phyloP scores from a whole-genome alignment of 2,113 vertebrate species.

The Campylorhamphus procurvoides region DNA sequence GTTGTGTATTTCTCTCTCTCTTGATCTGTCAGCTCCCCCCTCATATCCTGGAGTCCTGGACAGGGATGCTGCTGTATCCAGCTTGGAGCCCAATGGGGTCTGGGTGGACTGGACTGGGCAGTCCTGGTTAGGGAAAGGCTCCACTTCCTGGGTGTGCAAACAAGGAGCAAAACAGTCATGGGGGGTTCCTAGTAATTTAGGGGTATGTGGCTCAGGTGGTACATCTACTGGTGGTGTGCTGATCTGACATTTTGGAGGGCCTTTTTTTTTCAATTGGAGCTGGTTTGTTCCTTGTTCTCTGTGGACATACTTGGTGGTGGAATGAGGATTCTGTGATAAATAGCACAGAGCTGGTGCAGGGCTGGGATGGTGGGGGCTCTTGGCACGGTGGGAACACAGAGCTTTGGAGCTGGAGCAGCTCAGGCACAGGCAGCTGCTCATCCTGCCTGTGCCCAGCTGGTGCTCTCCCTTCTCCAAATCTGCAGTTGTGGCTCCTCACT shows the following conservation, averaged over 20 bases:
- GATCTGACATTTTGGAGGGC: background rate
- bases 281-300: background rate
- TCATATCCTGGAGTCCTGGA: background rate
- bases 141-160: background rate
- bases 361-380: background rate
- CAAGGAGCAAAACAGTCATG: accelerated
- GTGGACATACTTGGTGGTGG: accelerated
- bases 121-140: background rate
- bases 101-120: background rate
- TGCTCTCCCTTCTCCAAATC: background rate
- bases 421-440: background rate
- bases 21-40: background rate
- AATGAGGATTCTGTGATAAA: background rate
- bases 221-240: background rate
- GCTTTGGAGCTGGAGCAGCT: background rate
- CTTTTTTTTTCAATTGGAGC: background rate
- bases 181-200: background rate
- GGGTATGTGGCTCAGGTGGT: background rate
- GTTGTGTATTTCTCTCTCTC: background rate
- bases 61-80: background rate
- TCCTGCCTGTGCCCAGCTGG: background rate
- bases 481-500: accelerated
- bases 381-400: accelerated
- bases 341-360: background rate
- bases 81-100: background rate